Base-by-base conservation (phyloP, 2,113 vertebrate genomes). In the Aegypius monachus region DNA sequence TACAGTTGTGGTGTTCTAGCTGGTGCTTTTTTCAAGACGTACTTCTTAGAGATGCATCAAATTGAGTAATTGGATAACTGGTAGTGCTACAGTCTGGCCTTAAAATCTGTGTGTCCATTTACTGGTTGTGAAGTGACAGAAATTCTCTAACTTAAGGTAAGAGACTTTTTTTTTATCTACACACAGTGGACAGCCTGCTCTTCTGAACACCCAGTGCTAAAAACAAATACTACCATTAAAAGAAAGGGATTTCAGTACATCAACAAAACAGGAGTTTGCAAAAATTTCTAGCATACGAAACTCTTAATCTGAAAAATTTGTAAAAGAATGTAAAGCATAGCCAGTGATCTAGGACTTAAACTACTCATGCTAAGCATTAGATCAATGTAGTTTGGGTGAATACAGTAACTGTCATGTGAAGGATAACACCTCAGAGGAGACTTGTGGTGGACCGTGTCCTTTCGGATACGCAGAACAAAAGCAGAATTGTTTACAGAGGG, bases 151-250 rank as follows among this genome's bases (percentile, higher is more conserved):
- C 29, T 22, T 67, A 55, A 77, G 5, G 7, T 6, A 22, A 45
- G 27, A 82, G 16, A 27, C 22, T 7, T n/a, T 23, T 45, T 53
- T 19, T 58, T 25, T 61, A 10, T 4, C 32, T 75, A 23, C 2
- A 7, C 0, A 3, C 1, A 4, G 58, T 20, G 9, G 5, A 40
- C 17, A 13, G 25, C 9, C 27, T 55, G 18, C 23, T 40, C 6
- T 75, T 72, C 42, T 6, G 8, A 83, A 47, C 17, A 65, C 4
- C 2, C 32, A 36, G 7, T 2, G 31, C 43, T 43, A 42, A 43
- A 47, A 74, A 16, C 8, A 53, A 77, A 66, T 5, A 20, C 6
- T 9, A 31, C 16, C 27, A 36, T 12, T 7, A 34, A 58, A 11
- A 38, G 13, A 38, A 59, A 81, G 7, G 1, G 1, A 56, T 70